phyloP scores from a whole-genome alignment of 2,888 invertebrate genomes.

The Eupsilia transversa region DNA sequence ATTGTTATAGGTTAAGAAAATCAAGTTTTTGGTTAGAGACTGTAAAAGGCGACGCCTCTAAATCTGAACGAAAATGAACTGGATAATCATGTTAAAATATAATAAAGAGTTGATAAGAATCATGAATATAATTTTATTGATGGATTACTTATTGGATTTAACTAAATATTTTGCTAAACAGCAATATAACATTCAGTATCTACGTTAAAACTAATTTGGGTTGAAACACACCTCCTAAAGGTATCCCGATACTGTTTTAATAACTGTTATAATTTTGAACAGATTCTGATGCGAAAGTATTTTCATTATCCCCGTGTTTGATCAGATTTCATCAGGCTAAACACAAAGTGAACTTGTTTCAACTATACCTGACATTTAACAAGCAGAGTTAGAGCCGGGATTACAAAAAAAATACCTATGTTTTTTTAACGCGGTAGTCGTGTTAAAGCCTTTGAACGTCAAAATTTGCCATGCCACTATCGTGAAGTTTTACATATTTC shows the following conservation, averaged over 20 bases:
- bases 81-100: not conserved
- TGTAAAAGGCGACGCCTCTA: not conserved
- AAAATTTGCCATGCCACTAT: not conserved
- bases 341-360: conserved; percentile 47
- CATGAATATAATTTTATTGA: not conserved
- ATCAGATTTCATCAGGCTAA: conserved; percentile 44
- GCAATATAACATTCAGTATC: not conserved
- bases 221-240: conserved; percentile 7
- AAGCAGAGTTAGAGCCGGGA: conserved; percentile 33
- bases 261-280: conserved; percentile 12
- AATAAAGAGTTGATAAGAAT: not conserved
- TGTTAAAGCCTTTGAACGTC: not conserved
- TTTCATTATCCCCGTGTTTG: conserved; percentile 48
- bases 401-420: not conserved
- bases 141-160: not conserved
- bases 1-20: not conserved
- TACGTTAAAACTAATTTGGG: not conserved
- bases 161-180: not conserved
- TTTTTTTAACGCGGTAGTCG: not conserved
- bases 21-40: not conserved
- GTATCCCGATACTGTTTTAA: conserved; percentile 21
- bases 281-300: conserved; percentile 48
- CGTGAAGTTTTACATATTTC: not conserved
- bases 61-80: not conserved
- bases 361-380: conserved; percentile 45